Conservation (phyloP, 2,888 invertebrate genomes). For the Amphipyra berbera region DNA sequence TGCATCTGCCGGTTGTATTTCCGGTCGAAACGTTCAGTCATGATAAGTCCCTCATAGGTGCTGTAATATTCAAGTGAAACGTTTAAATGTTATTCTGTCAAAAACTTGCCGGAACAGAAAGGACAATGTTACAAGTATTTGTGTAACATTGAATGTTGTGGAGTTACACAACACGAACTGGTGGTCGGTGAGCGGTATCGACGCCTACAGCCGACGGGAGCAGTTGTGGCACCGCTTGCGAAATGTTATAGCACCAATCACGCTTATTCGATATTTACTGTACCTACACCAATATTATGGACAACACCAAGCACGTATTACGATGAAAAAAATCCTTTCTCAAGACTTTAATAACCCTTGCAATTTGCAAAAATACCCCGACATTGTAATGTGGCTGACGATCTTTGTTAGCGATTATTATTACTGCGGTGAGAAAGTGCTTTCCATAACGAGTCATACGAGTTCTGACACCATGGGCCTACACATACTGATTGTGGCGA, state of each 20-base stretch:
- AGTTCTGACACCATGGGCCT: too few relatives aligned
- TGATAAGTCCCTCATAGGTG: neutral
- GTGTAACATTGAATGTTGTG: neutral
- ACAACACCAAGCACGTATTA: neutral
- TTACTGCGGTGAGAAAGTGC: too few relatives aligned
- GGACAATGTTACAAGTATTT: neutral
- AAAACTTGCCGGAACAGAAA: neutral
- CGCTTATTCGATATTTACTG: neutral
- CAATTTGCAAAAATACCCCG: too few relatives aligned
- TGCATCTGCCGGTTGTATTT: conserved; percentile 4
- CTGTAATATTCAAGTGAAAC: conserved; percentile 21
- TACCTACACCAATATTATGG: neutral
- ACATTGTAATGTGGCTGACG: too few relatives aligned
- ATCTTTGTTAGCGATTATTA: too few relatives aligned
- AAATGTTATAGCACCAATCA: neutral
- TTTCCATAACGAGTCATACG: too few relatives aligned
- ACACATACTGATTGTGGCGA: too few relatives aligned
- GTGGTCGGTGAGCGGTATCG: neutral
- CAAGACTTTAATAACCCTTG: too few relatives aligned
- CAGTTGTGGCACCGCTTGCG: conserved; percentile 1
- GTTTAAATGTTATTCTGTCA: conserved; percentile 9
- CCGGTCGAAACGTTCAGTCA: conserved; percentile 15
- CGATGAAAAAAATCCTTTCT: too few relatives aligned
- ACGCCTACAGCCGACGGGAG: neutral
- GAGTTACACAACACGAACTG: neutral